Percentiles rank a stretch among this genome's conserved stretches.
Conservation (phyloP, 2,113 vertebrate species). For the Forbesichthys agassizii region DNA sequence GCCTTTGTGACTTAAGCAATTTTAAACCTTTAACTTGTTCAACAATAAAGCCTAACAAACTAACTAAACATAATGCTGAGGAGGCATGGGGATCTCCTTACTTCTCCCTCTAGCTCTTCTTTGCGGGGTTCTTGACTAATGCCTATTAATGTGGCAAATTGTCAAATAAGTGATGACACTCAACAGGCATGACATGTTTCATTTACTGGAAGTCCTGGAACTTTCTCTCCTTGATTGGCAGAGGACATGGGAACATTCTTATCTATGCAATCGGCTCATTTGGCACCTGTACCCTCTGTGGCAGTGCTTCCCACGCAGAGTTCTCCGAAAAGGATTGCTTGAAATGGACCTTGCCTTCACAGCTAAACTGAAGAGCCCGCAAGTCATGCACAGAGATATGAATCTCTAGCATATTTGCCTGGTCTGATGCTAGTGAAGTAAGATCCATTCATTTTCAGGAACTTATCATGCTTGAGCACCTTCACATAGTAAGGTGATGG, state of each 20-base stretch:
- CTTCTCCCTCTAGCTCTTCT: conserved; percentile 4
- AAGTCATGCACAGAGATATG: neutral
- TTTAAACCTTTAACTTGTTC: neutral
- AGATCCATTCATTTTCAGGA: no score
- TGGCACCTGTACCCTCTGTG: conserved; percentile 5
- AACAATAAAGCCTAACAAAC: neutral
- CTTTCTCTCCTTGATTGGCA: conserved; percentile 28
- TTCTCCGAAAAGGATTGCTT: conserved; percentile 1
- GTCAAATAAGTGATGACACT: conserved; percentile 36
- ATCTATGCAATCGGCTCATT: conserved; percentile 3
- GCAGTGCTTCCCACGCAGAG: conserved; percentile 5
- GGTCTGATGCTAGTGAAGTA: no score
- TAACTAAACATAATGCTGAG: neutral
- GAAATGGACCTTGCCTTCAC: conserved; percentile 3
- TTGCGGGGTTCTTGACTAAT: conserved; percentile 1
- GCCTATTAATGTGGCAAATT: conserved; percentile 2
- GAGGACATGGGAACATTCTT: conserved; percentile 7
- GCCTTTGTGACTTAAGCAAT: neutral
- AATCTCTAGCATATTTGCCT: neutral
- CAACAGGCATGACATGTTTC: conserved; percentile 7
- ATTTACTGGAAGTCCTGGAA: conserved; percentile 31
- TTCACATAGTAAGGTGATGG: conserved; percentile 5
- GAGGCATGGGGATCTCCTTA: neutral
- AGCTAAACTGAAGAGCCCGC: conserved; percentile 2
- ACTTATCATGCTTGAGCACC: neutral